phyloP scores from a whole-genome alignment of 2,113 vertebrate species.

The Cryptomyrus ogoouensis region DNA sequence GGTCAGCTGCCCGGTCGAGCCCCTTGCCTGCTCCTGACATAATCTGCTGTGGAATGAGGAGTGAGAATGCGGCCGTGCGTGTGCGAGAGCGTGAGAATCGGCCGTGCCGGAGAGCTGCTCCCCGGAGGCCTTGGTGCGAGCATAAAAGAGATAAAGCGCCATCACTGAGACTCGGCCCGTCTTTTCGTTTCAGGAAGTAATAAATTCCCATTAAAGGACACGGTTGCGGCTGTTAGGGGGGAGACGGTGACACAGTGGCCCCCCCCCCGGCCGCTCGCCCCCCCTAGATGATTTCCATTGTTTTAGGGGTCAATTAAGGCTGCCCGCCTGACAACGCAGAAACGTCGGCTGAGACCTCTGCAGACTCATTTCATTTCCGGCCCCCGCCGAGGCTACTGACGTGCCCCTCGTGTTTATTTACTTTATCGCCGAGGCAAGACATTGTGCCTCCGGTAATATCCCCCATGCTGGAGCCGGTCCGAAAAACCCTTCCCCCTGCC shows the following conservation, averaged over 20 bases:
- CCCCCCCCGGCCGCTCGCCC: conserved; percentile 27
- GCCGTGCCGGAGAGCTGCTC: neutral
- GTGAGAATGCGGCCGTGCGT: neutral
- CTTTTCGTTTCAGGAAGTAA: conserved; percentile 57
- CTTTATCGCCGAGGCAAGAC: conserved; percentile 42
- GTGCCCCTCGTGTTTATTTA: conserved; percentile 58
- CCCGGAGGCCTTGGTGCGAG: conserved; percentile 21
- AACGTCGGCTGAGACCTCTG: conserved; percentile 34
- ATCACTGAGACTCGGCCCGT: conserved; percentile 41
- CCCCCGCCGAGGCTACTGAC: conserved; percentile 38
- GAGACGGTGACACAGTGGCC: conserved; percentile 55
- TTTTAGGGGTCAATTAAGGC: conserved; percentile 44
- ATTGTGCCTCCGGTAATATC: conserved; percentile 43
- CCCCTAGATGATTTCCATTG: conserved; percentile 38
- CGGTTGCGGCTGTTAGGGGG: conserved; percentile 30
- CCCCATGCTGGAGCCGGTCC: conserved; percentile 13
- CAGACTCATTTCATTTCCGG: conserved; percentile 44
- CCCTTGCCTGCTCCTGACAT: neutral
- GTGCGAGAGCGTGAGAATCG: neutral
- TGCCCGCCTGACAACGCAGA: conserved; percentile 31
- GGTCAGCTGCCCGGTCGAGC: neutral
- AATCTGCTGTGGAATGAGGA: neutral
- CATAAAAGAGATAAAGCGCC: conserved; percentile 23
- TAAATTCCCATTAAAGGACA: conserved; percentile 59
- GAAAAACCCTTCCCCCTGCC: conserved; percentile 13